Conservation (phyloP, 2,113 vertebrate species). For the Cairina moschata region DNA sequence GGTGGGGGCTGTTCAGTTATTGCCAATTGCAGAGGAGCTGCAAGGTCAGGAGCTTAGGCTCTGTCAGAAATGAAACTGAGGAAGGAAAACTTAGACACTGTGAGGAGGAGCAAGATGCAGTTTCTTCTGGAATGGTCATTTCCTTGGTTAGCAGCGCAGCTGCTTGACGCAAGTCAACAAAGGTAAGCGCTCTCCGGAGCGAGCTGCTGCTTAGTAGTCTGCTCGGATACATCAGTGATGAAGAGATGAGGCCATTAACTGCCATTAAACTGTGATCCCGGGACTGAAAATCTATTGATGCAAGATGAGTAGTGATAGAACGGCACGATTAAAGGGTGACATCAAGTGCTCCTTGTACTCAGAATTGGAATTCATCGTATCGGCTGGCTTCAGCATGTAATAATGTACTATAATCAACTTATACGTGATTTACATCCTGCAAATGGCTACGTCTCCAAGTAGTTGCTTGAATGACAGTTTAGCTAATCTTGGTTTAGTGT, state of each 20-base stretch:
- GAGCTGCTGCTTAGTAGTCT: neutral
- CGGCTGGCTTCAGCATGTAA: neutral
- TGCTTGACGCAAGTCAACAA: neutral
- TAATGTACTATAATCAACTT: neutral
- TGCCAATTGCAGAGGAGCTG: neutral
- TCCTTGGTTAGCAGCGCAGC: neutral
- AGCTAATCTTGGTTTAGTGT: neutral
- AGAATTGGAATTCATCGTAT: neutral
- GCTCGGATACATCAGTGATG: neutral
- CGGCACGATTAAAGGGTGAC: neutral
- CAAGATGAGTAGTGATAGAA: neutral
- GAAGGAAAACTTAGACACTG: neutral
- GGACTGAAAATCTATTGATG: neutral
- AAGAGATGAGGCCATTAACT: neutral
- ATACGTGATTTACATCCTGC: neutral
- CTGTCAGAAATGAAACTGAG: neutral
- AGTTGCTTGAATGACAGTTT: neutral
- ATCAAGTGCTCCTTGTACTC: neutral
- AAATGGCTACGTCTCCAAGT: neutral
- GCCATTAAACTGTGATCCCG: neutral
- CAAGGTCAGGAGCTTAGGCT: neutral
- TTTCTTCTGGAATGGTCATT: neutral
- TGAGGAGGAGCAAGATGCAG: neutral
- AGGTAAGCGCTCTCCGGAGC: accelerated
- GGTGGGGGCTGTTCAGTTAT: neutral